Percentiles rank a stretch among this genome's conserved stretches.
phyloP scores from a whole-genome alignment of 2,888 invertebrate genomes.

The Alsophila aescularia region DNA sequence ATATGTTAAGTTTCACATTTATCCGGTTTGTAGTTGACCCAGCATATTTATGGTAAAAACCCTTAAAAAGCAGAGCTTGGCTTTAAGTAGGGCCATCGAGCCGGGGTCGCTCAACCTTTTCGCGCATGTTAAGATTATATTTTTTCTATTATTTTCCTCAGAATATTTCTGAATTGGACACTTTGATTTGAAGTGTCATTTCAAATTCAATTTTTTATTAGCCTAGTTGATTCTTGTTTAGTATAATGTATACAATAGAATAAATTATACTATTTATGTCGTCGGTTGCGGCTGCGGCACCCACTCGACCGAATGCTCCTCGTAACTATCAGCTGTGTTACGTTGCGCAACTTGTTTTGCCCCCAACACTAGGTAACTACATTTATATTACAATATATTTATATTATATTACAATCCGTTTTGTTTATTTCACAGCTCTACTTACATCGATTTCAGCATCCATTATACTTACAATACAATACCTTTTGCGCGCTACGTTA shows the following conservation, averaged over 20 bases:
- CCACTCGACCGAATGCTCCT: background rate
- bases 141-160: no score
- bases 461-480: no score
- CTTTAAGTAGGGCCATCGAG: no score
- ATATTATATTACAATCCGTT: conserved; percentile 16
- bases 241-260: background rate
- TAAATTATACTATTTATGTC: background rate
- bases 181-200: background rate
- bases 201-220: background rate
- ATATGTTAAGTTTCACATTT: no score
- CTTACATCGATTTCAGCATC: background rate
- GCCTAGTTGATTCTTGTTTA: no score
- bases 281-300: background rate
- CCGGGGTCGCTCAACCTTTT: no score
- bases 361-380: conserved; percentile 24
- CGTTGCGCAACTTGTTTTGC: conserved; percentile 44
- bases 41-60: no score
- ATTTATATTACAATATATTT: conserved; percentile 21
- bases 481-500: background rate
- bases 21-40: no score
- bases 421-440: conserved; percentile 11
- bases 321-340: conserved; percentile 27
- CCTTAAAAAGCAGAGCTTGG: no score
- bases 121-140: no score
- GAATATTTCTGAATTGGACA: no score